Percentiles rank a stretch among this genome's conserved stretches.
Conservation (phyloP, 64 coral and sea anemone species). For the Platygyra sinensis region DNA sequence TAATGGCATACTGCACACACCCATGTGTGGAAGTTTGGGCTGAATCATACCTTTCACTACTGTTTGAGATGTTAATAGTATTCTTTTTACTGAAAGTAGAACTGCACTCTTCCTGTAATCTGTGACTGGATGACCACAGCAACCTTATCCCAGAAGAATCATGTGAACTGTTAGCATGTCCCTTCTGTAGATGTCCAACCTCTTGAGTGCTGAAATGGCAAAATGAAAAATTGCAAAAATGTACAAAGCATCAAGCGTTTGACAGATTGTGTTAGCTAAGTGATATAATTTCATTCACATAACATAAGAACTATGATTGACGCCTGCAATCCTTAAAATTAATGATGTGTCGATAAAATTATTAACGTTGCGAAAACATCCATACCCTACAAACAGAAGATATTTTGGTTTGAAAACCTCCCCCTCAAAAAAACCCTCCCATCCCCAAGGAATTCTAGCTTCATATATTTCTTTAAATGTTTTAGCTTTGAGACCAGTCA, state of each 20-base stretch:
- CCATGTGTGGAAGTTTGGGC: background rate
- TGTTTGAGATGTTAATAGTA: background rate
- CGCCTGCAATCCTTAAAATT: too few relatives aligned
- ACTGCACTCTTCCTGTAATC: background rate
- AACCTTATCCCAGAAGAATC: constrained; percentile 15
- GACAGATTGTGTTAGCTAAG: background rate
- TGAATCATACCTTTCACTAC: constrained; percentile 13
- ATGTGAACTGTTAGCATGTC: background rate
- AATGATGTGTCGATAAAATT: too few relatives aligned
- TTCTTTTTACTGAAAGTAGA: background rate
- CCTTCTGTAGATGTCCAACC: background rate
- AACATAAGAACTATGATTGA: too few relatives aligned
- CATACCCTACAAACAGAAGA: too few relatives aligned
- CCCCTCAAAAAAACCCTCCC: too few relatives aligned
- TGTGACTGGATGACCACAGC: constrained; percentile 10
- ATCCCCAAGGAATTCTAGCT: too few relatives aligned
- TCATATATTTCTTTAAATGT: too few relatives aligned
- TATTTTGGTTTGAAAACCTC: too few relatives aligned
- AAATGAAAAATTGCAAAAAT: background rate
- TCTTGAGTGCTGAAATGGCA: background rate
- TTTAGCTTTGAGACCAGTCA: too few relatives aligned
- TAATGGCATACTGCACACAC: background rate
- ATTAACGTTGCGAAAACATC: too few relatives aligned
- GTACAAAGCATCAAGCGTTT: background rate
- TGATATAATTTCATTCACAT: too few relatives aligned